phyloP scores from a whole-genome alignment of 1,140 invertebrate species.

The Armadillidium nasatum region DNA sequence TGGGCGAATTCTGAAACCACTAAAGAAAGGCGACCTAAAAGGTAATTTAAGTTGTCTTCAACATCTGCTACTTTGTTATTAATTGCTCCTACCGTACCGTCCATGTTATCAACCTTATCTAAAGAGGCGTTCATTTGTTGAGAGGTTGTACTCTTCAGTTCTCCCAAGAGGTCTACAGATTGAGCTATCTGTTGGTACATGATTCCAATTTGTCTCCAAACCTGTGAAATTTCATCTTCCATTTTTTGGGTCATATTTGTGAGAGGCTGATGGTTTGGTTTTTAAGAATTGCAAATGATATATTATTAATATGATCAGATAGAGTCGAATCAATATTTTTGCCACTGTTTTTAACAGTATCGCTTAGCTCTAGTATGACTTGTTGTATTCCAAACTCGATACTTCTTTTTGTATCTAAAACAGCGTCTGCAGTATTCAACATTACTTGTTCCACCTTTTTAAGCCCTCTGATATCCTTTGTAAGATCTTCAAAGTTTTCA shows the following conservation, averaged over 20 bases:
- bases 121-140: conserved; percentile 74
- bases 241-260: conserved; percentile 70
- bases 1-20: conserved; percentile 81
- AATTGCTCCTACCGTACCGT: conserved; percentile 52
- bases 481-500: conserved; percentile 39
- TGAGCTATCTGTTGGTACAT: conserved; percentile 78
- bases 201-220: conserved; percentile 80
- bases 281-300: conserved; percentile 64
- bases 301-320: conserved; percentile 63
- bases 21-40: conserved; percentile 70
- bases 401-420: conserved; percentile 73
- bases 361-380: conserved; percentile 67
- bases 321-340: conserved; percentile 64
- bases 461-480: conserved; percentile 50
- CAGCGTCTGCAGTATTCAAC: conserved; percentile 75
- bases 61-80: conserved; percentile 74
- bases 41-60: conserved; percentile 76
- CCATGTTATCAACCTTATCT: conserved; percentile 63
- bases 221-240: conserved; percentile 74
- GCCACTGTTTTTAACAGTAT: conserved; percentile 57
- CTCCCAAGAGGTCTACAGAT: conserved; percentile 66
- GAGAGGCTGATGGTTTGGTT: conserved; percentile 67
- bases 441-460: conserved; percentile 72
- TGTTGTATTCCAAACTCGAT: conserved; percentile 80
- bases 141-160: conserved; percentile 56